Conservation (phyloP, 23 tunicate genomes). For the Diplosoma virens region DNA sequence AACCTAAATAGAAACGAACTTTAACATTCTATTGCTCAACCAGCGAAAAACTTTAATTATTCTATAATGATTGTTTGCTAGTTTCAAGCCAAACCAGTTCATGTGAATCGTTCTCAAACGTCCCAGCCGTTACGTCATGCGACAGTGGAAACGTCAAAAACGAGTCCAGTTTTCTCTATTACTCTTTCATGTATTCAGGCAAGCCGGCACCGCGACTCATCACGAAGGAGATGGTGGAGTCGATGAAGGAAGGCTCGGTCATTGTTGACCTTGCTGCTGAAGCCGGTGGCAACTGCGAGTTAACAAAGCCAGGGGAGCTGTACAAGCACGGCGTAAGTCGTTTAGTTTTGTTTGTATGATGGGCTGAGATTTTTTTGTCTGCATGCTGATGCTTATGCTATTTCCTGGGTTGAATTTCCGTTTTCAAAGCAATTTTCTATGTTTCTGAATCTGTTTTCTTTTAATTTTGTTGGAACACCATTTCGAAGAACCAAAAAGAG, state of each 20-base stretch:
- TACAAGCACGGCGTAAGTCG: conserved; percentile 60
- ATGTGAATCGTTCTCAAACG: no score
- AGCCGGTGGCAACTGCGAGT: conserved; percentile 95
- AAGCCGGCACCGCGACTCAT: conserved; percentile 92
- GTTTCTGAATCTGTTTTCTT: no score
- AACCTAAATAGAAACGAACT: no score
- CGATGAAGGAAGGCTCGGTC: conserved; percentile 95
- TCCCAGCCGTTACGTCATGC: no score
- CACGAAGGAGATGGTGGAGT: conserved; percentile 87
- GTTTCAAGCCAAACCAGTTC: no score
- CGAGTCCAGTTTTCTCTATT: not conserved
- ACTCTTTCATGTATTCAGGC: conserved; percentile 28
- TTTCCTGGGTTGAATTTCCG: not conserved
- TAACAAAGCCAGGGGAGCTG: conserved; percentile 67
- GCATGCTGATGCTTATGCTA: not conserved
- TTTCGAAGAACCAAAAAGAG: no score
- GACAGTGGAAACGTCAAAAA: no score
- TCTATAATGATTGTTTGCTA: no score
- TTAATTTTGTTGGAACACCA: no score
- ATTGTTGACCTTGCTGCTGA: conserved; percentile 96
- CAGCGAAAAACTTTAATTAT: no score
- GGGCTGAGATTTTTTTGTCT: not conserved
- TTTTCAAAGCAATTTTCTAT: no score
- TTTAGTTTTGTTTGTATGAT: not conserved
- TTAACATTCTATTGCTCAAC: no score